Base-by-base conservation (phyloP, 2,797 vertebrate genomes). In the Sciurus vulgaris region DNA sequence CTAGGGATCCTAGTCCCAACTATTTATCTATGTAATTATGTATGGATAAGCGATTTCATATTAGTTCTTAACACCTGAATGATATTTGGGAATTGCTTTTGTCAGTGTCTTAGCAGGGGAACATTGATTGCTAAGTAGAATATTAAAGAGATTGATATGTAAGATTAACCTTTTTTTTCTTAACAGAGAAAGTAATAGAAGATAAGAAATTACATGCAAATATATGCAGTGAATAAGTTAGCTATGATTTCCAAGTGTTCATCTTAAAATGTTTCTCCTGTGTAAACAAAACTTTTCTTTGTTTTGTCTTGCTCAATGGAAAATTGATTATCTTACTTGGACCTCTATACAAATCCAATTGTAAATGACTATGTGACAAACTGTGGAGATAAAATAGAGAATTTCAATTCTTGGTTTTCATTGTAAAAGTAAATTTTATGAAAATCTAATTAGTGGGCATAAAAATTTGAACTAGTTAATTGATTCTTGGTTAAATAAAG, bases 321-420 rank as follows among this genome's bases (percentile, higher is more conserved):
- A 97, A 56, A 91, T 96, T 63, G 67, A 47, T 97, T 95, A 82
- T 96, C 94, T 92, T 93, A 97, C 95, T 84, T 95, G 12, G 69
- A 54, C 41, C 69, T 63, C 17, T 93, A 14, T 87, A 90, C 59
- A 93, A 49, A 76, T 67, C 6, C 56, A 96, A 33, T 93, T 86
- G 73, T 74, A 89, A 84, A 82, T 86, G 61, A 93, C 54, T 59
- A 3, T 93, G 12, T 89, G 33, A 38, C 44, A 93, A 77, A 96
- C 70, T 91, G 4, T 77, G 41, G 77, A 76, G 6, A 56, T 69
- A 54, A 41, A 59, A 69, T 63, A 41, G 65, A 81, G 51, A 78
- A 81, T 84, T 95, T 79, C 10, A 85, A 17, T 4, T 35, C 63
- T 81, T 93, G 44, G 38, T 85, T 92, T 93, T 93, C 5, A 61